phyloP scores from a whole-genome alignment of 2,113 vertebrate genomes.

The Alaudala cheleensis region DNA sequence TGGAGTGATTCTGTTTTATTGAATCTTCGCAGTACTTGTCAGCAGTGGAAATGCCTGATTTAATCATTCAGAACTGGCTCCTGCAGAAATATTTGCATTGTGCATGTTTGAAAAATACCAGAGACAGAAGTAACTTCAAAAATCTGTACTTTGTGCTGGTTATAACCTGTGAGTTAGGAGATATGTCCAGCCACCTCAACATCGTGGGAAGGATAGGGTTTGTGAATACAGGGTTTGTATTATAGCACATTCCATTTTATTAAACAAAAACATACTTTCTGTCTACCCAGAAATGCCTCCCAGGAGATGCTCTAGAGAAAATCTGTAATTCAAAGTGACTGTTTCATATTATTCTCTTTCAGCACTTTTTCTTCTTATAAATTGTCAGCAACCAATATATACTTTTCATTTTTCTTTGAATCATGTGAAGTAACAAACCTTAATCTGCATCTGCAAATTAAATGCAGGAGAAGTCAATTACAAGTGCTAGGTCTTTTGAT shows the following conservation, averaged over 20 bases:
- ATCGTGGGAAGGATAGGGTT: fast-evolving
- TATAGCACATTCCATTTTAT: neutral
- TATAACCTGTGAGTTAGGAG: neutral
- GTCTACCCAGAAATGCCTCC: neutral
- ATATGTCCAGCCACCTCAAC: neutral
- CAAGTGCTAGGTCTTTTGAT: neutral
- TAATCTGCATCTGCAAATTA: conserved; percentile 20
- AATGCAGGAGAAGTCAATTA: conserved; percentile 13
- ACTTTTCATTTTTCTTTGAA: neutral
- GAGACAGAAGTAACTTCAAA: neutral
- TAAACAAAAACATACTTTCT: neutral
- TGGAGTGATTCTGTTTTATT: neutral
- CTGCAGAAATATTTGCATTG: neutral
- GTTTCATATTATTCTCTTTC: conserved; percentile 9
- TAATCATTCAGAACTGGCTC: neutral
- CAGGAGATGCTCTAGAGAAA: neutral
- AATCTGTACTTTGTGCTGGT: neutral
- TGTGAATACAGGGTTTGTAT: neutral
- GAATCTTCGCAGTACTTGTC: neutral
- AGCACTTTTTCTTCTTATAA: conserved; percentile 17
- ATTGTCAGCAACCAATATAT: neutral
- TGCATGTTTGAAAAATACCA: neutral
- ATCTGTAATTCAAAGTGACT: conserved; percentile 29
- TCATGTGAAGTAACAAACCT: conserved; percentile 14
- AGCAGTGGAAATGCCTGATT: neutral